Evolutionary conservation across 2,797 vertebrate species (phyloP), one percentile per base, ranked within the genome.

Genomic region (Sebastes cheni): DNA sequence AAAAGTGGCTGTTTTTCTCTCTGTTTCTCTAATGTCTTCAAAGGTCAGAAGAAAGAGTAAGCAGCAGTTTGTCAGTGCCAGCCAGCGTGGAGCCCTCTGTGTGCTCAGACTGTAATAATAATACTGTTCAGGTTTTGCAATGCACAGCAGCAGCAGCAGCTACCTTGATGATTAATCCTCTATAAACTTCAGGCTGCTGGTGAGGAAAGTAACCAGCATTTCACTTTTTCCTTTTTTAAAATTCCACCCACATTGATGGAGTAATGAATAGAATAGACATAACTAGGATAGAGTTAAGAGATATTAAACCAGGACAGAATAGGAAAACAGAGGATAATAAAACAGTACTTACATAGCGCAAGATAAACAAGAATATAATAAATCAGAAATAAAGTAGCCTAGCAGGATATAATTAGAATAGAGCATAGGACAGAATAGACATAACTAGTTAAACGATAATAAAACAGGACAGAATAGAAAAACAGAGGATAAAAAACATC

Each of bases 81-180:
- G 79, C 50, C 68, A 75, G 58, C 23, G 2, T 4, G 39, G 61
- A 72, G 75, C 75, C 62, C 10, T 58, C 23, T 86, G 83, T 82
- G 64, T 72, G 29, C 25, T 55, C 10, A 39, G 18, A 58, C 76
- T 82, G 25, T 68, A 79, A 82, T 55, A 84, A 84, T 74, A 77
- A 18, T 12, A 67, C 67, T 70, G 61, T 77, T 77, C 65, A 79
- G 77, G 79, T 82, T 88, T 86, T 79, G 71, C 64, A 70, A 64
- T 42, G 55, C 67, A 77, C 58, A 82, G 34, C 60, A 77, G 56
- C 65, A 81, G 69, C 52, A 77, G 56, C 67, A 81, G 68, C 46
- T 72, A 86, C 80, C 80, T 85, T 77, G 32, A 52, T 79, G 77
- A 85, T 80, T 80, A 56, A 88, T 80, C 83, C 79, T 59, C 6